Evolutionary conservation across 2,888 invertebrate genomes (phyloP), one percentile per base, ranked within the genome.

Genomic region (Nebria salina): DNA sequence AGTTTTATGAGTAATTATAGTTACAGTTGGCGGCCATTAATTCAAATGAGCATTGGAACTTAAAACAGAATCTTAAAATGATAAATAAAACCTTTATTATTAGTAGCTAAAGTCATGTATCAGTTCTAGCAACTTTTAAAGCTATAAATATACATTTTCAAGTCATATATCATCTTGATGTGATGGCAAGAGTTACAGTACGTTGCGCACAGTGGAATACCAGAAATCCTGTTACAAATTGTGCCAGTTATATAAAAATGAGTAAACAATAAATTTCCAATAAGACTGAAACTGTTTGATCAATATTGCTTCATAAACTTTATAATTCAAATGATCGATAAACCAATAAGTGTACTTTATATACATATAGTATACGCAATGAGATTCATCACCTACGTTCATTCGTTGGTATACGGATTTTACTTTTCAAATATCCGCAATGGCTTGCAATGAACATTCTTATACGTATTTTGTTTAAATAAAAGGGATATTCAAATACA

Each of bases 21-120:
- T 54, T 54, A 54, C 54, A 54, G 54, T 54, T 54, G 54, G 54
- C 54, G 54, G 54, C 54, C 54, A 54, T 54, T 54, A 54, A 54
- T 11, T 54, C 54, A 54, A 54, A 54, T 54, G 13, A 54, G 54
- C 54, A 54, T 54, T 54, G 11, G 54, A 54, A 54, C 54, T 54
- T 54, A 54, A 54, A 54, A 54, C 54, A 54, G 11, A 8, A 54
- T 54, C 54, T 54, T 54, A 54, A 54, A 54, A 54, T 54, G 54
- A 54, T 54, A 54, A 54, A 8, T 54, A 54, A 54, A 54, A 54
- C 54, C 54, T 7, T 54, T 54, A 54, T 54, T 54, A 54, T 54
- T 54, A 54, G 54, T 54, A 54, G 54, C 54, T 11, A 54, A 54
- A 54, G 54, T 54, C 54, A 54, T 54, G 54, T 54, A 54, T 54